These are phyloP conservation scores for Drosophila rufa DNA, from an alignment of 1,140 invertebrate genomes.

Conservation along the genomic window DNA sequence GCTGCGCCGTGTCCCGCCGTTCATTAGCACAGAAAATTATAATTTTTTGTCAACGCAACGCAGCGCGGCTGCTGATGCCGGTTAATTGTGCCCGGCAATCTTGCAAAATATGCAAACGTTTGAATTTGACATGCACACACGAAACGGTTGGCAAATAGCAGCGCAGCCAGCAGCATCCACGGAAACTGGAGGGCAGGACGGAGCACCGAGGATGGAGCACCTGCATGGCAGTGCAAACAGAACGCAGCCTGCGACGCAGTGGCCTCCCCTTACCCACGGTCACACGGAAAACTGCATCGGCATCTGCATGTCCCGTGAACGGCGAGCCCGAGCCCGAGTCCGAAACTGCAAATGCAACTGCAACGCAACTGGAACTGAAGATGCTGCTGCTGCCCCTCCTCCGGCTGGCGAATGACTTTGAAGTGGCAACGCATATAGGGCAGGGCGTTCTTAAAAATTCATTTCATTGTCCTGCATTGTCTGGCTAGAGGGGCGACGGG, in stretches of 20 bases:
- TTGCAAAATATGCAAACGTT: conserved; percentile 82
- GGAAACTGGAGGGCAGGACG: conserved; percentile 60
- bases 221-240: conserved; percentile 75
- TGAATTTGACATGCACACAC: conserved; percentile 82
- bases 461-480: conserved; percentile 83
- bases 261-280: conserved; percentile 10
- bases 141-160: conserved; percentile 78
- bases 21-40: conserved; percentile 80
- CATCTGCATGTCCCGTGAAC: conserved; percentile 71
- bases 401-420: conserved; percentile 73
- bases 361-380: conserved; percentile 48
- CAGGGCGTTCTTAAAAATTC: conserved; percentile 82
- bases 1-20: conserved; percentile 35
- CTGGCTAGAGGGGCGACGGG: conserved; percentile 35
- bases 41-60: conserved; percentile 68
- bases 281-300: conserved; percentile 50
- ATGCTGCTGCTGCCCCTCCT: conserved; percentile 45
- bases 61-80: conserved; percentile 60
- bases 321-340: conserved; percentile 15
- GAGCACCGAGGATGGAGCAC: conserved; percentile 41
- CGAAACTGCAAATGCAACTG: conserved; percentile 7
- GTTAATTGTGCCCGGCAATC: conserved; percentile 81
- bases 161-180: conserved; percentile 61
- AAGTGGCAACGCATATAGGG: conserved; percentile 80
- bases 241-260: conserved; percentile 59